Base-by-base conservation (phyloP, 2,797 vertebrate genomes). In the Bradypodion pumilum region DNA sequence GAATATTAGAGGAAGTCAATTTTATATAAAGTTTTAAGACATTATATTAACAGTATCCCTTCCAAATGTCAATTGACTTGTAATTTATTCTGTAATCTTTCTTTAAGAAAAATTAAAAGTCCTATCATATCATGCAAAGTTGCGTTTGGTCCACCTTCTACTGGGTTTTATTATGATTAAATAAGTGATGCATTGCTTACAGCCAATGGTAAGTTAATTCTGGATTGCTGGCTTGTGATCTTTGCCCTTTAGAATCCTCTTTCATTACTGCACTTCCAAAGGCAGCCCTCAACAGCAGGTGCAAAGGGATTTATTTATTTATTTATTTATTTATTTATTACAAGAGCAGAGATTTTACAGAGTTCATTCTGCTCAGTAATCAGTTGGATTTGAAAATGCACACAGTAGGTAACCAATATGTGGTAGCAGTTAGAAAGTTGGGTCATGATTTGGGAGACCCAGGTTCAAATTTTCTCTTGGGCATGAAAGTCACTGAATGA, bases 331-430 rank as follows among this genome's bases (percentile, higher is more conserved):
- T n/a, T n/a, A n/a, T n/a, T n/a, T n/a, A n/a, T n/a, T 35, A 13
- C 32, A 65, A 49, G 0, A 2, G 77, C 81, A 86, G 87, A 74
- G 84, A 89, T 52, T 80, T 78, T 89, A 81, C 37, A 85, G 77
- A 21, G 23, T 12, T 23, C 4, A 21, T 27, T 40, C 83, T 6
- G 83, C 15, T 52, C 63, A 84, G 59, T 62, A 78, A 32, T 74
- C 32, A 56, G 40, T 7, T 69, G n/a, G 29, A n/a, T 40, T 40
- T 65, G 59, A 29, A 66, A 49, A 46, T 44, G 21, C 23, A 60
- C 12, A 5, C 3, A 70, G 52, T 10, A 65, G 52, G 25, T 79
- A 23, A 56, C 52, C 15, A 19, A 19, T 56, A 19, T 56, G 52
- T 3, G 52, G 52, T 56, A 56, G 21, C 19, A 19, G 52, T 19